These are phyloP conservation scores for Otocyon megalotis DNA, from an alignment of 2,113 vertebrate genomes.

Conservation along the genomic window DNA sequence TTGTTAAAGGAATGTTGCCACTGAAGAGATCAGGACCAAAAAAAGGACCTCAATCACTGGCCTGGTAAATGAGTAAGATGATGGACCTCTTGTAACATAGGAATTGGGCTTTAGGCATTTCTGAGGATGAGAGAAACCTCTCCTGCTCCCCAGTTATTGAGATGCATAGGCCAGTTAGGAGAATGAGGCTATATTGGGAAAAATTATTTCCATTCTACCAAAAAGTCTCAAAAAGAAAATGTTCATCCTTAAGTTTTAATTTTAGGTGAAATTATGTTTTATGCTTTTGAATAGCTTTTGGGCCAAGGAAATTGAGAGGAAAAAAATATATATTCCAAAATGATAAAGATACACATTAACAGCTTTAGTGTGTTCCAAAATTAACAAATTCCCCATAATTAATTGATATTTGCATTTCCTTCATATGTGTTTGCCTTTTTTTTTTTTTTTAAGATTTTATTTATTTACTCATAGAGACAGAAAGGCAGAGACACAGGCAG, in stretches of 20 bases:
- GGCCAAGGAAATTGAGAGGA: background rate
- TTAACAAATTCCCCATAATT: background rate
- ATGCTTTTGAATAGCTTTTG: background rate
- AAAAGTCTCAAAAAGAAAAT: background rate
- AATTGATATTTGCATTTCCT: background rate
- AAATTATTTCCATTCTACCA: background rate
- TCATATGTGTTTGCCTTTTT: background rate
- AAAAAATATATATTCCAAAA: background rate
- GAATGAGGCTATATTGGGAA: background rate
- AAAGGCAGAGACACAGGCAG: too few species aligned
- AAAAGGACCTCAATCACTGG: background rate
- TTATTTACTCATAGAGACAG: too few species aligned
- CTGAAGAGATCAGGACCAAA: background rate
- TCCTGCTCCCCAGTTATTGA: background rate
- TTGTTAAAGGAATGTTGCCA: background rate
- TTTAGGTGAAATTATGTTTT: slow-evolving; percentile 20
- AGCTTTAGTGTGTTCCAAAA: background rate
- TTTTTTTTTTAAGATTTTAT: too few species aligned
- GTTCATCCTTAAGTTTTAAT: background rate
- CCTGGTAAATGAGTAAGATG: background rate
- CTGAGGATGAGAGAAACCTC: background rate
- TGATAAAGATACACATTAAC: background rate
- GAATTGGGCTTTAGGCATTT: background rate
- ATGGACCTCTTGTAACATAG: background rate
- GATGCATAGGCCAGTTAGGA: background rate